Base-by-base conservation (phyloP, 2,113 vertebrate species). In the Phoxinus phoxinus region DNA sequence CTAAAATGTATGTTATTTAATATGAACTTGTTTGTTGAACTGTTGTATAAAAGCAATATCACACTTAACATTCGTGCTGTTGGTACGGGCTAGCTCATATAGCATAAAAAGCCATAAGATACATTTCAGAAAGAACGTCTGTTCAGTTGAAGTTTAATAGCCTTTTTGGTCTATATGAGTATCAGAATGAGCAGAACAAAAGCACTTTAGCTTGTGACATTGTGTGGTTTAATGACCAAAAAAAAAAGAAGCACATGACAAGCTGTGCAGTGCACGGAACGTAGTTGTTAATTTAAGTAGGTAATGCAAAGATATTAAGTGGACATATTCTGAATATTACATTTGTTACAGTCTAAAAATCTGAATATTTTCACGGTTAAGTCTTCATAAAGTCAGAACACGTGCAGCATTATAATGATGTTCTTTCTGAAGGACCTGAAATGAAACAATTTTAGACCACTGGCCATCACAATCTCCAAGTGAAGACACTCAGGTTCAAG, bases 401-500 rank as follows among this genome's bases (percentile, higher is more conserved):
- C 10, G 4, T 23, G 30, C 51, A 37, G 75, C 51, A 77, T 56
- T 77, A n/a, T 23, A 78, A 78, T 58, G 6, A n/a, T 41, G 35
- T 74, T 13, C 27, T 13, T 48, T 48, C 25, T 76, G 46, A 76
- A 79, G 11, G 30, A 59, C 32, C 23, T 61, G 35, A 61, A 58
- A 59, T 59, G 27, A 61, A 58, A 37, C 2, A 1, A n/a, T 41
- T 83, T 41, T 11, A 83, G 5, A 56, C 17, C 46, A 56, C 21
- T 25, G 32, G 19, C 46, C 48, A 32, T 83, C 65, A 83, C 19
- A 56, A 72, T 51, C 30, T 41, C 23, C 6, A 48, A 32, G 61
- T 56, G 48, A 72, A 56, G 65, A 56, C 81, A 83, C 30, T 71
- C 30, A 35, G 48, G 63, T 32, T n/a, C 25, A 53, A 32, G 63